phyloP scores from a whole-genome alignment of 1,140 invertebrate genomes.

The Hypothenemus hampei region DNA sequence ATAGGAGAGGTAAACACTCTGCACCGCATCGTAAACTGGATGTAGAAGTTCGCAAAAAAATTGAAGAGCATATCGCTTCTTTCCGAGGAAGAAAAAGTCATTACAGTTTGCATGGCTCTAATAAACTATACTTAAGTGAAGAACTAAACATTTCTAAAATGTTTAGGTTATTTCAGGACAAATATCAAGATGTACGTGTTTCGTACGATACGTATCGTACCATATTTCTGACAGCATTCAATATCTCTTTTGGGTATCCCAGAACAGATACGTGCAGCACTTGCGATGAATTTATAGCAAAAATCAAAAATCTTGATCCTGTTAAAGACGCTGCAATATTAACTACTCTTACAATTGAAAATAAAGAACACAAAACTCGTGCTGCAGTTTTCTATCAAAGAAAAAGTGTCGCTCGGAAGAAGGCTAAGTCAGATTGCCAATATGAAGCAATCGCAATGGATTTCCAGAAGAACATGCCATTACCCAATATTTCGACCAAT shows the following conservation, averaged over 20 bases:
- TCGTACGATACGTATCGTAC: too few species aligned
- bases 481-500: background rate
- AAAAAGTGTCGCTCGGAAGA: background rate
- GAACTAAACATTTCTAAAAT: background rate
- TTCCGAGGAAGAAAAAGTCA: background rate
- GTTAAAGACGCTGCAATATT: background rate
- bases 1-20: background rate
- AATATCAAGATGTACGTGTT: background rate
- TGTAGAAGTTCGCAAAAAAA: background rate
- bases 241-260: background rate
- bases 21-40: background rate
- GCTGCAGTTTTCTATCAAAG: background rate
- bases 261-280: background rate
- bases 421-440: background rate
- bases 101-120: background rate
- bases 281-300: background rate
- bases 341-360: background rate
- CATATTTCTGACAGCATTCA: too few species aligned
- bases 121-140: background rate
- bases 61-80: background rate
- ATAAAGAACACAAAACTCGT: conserved; percentile 2
- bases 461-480: background rate
- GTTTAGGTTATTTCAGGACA: background rate
- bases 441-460: background rate
- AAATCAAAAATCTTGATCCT: background rate